Base-by-base conservation (phyloP, 2,888 invertebrate genomes). In the Horisme vitalbata region DNA sequence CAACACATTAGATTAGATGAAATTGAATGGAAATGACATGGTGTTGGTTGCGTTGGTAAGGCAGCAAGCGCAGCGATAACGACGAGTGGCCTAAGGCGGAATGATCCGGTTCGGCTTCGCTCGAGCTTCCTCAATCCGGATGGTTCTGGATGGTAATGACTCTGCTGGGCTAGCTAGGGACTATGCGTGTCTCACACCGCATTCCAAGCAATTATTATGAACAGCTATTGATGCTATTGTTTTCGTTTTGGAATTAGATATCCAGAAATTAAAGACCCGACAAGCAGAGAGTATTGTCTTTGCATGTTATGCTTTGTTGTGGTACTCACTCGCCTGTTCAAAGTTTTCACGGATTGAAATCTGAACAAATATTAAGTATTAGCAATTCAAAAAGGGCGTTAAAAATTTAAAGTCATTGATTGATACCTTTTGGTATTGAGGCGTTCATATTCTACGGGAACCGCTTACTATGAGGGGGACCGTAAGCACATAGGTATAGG, bases 181-280 rank as follows among this genome's bases (percentile, higher is more conserved):
- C 57, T 45, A 39, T 58, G 65, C 62, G 66, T 70, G 63, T 58
- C 58, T 61, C 66, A 69, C 75, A 79, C 63, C 62, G 72, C 82
- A 84, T 86, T 82, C 83, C 82, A 65, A 58, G 45, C 79, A 85
- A 85, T 84, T 82, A 85, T 84, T 82, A 83, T 67, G 51, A 63
- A 55, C 59, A 59, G 56, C 55, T 49, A 64, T 65, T 71, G 65
- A 65, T 47, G 39, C 53, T 60, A 44, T 59, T 59, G 64, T 56
- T 51, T 43, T 31, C 45, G 44, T 48, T 56, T 54, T 50, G 46
- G 39, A 51, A 46, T 38, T 26, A 45, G 33, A 31, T 34, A 34
- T 39, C 13, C 10, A 12, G 18, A 11, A 34, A 7, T n/a, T 18
- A 21, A 2, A 6, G 11, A 27, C 6, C 10, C 12, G 20, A 32